A percentile compares a stretch with the other conserved stretches of the same genome.
phyloP scores from a whole-genome alignment of 1,140 invertebrate genomes.

The Cydia fagiglandana region DNA sequence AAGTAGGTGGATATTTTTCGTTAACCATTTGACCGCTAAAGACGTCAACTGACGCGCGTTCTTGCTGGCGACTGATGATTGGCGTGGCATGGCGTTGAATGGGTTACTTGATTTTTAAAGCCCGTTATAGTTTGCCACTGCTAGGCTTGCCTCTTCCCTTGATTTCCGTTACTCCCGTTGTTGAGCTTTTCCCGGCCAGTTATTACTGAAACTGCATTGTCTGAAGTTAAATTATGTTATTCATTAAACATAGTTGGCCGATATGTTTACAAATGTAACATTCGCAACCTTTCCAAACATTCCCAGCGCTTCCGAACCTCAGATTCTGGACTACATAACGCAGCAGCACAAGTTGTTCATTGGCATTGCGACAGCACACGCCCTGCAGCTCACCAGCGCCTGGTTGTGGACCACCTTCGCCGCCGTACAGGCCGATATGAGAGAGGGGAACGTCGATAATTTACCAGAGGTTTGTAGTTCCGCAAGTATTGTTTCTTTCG shows the following conservation, averaged over 20 bases:
- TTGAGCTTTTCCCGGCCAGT: too few relatives aligned
- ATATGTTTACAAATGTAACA: too few relatives aligned
- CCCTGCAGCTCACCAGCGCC: conserved; percentile 85
- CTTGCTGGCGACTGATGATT: too few relatives aligned
- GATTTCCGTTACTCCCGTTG: too few relatives aligned
- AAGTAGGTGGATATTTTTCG: conserved; percentile 80
- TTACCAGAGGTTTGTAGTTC: conserved; percentile 85
- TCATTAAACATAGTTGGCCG: too few relatives aligned
- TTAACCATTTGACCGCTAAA: not conserved
- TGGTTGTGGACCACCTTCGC: conserved; percentile 90
- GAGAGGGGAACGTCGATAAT: conserved; percentile 86
- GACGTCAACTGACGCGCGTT: not conserved
- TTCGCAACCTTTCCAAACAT: not conserved
- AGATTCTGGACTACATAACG: conserved; percentile 95
- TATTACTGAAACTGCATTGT: too few relatives aligned
- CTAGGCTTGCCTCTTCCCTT: too few relatives aligned
- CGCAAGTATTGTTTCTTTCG: not conserved
- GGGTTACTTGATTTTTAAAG: too few relatives aligned
- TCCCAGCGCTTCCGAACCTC: conserved; percentile 87
- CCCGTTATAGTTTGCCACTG: too few relatives aligned
- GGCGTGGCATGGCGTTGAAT: too few relatives aligned
- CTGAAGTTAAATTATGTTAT: too few relatives aligned
- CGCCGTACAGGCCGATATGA: conserved; percentile 85
- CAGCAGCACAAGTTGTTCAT: conserved; percentile 96
- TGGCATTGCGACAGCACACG: conserved; percentile 88